Base-by-base conservation (phyloP, 1,140 invertebrate species). In the Aradophagus sp. region DNA sequence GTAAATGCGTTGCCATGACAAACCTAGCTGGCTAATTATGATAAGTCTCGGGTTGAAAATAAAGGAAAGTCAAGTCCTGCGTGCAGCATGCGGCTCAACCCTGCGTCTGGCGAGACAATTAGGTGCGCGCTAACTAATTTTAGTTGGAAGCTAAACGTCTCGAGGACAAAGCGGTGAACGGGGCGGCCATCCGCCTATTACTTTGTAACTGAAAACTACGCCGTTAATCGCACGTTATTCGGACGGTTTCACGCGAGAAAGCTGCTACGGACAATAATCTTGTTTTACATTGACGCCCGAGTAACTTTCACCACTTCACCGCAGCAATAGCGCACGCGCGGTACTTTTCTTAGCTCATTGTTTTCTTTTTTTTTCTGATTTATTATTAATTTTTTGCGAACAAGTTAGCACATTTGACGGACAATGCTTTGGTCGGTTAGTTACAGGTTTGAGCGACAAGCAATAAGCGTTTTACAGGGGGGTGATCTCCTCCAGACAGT, bases 401-500 rank as follows among this genome's bases (percentile, higher is more conserved):
- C 19, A 50, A 38, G 12, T 38, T 52, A 14, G 20, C n/a, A 10
- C 11, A 14, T 48, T 32, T 14, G 6, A 55, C 20, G 16, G 19
- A 35, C 44, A 39, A 20, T 29, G 14, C 20, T 48, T 34, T 29
- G 0, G 8, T 10, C 44, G 34, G 23, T 55, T 68, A 61, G 48
- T 73, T 72, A 82, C 83, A 85, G 83, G 82, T 81, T 85, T 85
- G 83, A 84, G 83, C 81, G 34, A 78, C 38, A 52, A 73, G 56
- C 63, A 80, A 53, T 48, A 74, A 36, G 3, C 13, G 12, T 77
- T 61, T 71, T 26, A 42, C 3, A 68, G 73, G 68, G 61, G 70
- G 71, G 59, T 48, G 61, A 74, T 81, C 83, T 86, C 86, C 85
- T 86, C 86, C 85, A 86, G 79, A 81, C 82, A 82, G 84, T 87